A percentile compares a stretch with the other conserved stretches of the same genome.
phyloP scores from a whole-genome alignment of 2,888 invertebrate species.

The Mesorhabditis sp. region DNA sequence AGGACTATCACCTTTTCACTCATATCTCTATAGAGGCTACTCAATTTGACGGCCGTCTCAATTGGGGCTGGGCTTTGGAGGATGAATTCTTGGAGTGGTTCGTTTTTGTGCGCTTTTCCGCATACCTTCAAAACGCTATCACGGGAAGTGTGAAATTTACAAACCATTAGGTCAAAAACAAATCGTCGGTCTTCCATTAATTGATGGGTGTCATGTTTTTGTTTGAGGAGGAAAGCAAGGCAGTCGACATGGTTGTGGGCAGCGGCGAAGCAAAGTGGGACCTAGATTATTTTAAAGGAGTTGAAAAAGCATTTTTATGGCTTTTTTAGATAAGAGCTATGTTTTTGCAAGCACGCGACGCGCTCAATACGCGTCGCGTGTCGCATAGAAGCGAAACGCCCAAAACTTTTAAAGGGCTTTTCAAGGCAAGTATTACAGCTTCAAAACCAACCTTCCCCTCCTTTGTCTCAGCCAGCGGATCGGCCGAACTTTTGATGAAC shows the following conservation, averaged over 20 bases:
- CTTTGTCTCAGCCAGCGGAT: constrained; percentile 79
- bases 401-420: not conserved
- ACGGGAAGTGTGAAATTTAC: constrained; percentile 37
- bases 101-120: constrained; percentile 74
- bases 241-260: constrained; percentile 94
- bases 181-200: constrained; percentile 97
- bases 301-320: constrained; percentile 74
- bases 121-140: constrained; percentile 71
- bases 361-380: too few relatives aligned
- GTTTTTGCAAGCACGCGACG: too few relatives aligned
- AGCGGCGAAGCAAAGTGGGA: constrained; percentile 93
- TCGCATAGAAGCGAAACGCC: too few relatives aligned
- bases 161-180: constrained; percentile 86
- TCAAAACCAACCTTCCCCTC: constrained; percentile 74
- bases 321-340: constrained; percentile 63
- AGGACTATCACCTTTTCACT: constrained; percentile 57
- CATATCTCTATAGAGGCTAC: constrained; percentile 72
- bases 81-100: constrained; percentile 94
- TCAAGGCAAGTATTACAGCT: too few relatives aligned
- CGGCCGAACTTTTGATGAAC: constrained; percentile 89
- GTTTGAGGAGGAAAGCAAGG: constrained; percentile 87
- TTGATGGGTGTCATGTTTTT: constrained; percentile 93
- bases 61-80: constrained; percentile 98
- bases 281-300: constrained; percentile 61
- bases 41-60: constrained; percentile 94